phyloP scores from a whole-genome alignment of 2,888 invertebrate species.

The Dryocosmus kuriphilus region DNA sequence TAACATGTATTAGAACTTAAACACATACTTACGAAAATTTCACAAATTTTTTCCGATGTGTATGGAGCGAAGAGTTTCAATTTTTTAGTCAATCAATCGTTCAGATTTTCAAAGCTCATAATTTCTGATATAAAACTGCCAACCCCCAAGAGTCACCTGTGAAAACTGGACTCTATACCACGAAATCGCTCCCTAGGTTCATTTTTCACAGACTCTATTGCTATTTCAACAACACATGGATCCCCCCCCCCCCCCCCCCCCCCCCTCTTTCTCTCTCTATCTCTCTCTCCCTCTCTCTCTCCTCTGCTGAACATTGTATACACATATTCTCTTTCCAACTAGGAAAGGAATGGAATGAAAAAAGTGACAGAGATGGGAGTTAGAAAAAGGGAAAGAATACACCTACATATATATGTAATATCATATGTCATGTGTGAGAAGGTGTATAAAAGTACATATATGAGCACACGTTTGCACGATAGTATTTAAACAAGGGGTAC shows the following conservation, averaged over 20 bases:
- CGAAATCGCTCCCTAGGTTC: neutral
- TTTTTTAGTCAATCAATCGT: no score
- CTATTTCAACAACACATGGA: constrained; percentile 27
- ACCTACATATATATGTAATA: no score
- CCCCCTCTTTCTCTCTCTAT: neutral
- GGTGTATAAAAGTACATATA: constrained; percentile 14
- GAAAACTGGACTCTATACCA: neutral
- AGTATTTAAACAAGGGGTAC: constrained; percentile 65
- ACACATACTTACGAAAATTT: no score
- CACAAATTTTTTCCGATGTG: no score
- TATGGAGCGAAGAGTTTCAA: no score
- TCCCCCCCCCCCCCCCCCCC: neutral
- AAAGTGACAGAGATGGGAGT: constrained; percentile 42
- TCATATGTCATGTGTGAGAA: no score
- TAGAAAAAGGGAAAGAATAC: constrained; percentile 27
- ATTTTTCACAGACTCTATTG: constrained; percentile 17
- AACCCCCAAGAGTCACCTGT: constrained; percentile 15
- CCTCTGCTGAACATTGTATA: constrained; percentile 2
- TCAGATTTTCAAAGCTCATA: neutral
- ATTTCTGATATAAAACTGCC: neutral
- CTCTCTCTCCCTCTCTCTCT: no score
- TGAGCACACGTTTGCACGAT: constrained; percentile 48
- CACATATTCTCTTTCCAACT: constrained; percentile 13
- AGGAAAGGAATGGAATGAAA: constrained; percentile 7
- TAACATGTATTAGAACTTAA: no score